These are phyloP conservation scores for Bembecia ichneumoniformis DNA, from an alignment of 2,888 invertebrate species.

Conservation along the genomic window DNA sequence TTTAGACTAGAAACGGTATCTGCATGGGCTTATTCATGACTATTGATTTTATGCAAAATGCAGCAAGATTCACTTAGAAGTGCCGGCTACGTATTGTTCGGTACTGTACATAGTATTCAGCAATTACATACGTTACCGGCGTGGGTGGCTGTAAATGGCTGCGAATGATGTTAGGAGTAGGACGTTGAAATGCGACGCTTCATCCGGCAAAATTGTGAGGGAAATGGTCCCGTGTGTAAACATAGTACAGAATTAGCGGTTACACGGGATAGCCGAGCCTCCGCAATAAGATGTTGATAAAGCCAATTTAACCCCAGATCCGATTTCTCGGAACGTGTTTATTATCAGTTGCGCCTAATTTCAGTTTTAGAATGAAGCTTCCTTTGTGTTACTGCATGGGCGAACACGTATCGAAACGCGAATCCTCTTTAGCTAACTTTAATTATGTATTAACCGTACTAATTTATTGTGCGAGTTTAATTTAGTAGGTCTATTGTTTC, in stretches of 20 bases:
- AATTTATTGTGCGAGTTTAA: background rate
- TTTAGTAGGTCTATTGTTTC: background rate
- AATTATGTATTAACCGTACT: background rate
- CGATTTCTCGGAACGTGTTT: slow-evolving; percentile 39
- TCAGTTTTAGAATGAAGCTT: slow-evolving; percentile 17
- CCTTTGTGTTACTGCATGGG: background rate
- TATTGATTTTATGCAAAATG: slow-evolving; percentile 73
- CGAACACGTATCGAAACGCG: background rate
- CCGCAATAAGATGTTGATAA: slow-evolving; percentile 41
- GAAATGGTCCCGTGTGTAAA: slow-evolving; percentile 39
- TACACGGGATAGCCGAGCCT: slow-evolving; percentile 19
- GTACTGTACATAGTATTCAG: slow-evolving; percentile 41
- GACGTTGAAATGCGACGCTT: slow-evolving; percentile 30
- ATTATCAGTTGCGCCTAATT: slow-evolving; percentile 44
- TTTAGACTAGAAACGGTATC: slow-evolving; percentile 48
- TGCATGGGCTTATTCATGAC: slow-evolving; percentile 60
- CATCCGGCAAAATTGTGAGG: slow-evolving; percentile 33
- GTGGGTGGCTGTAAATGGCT: slow-evolving; percentile 39
- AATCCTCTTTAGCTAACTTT: background rate
- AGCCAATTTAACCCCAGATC: slow-evolving; percentile 39
- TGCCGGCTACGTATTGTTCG: slow-evolving; percentile 43
- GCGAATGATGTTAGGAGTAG: slow-evolving; percentile 27
- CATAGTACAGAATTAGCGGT: slow-evolving; percentile 48
- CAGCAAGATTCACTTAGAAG: slow-evolving; percentile 69
- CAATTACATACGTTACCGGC: slow-evolving; percentile 43